These are phyloP conservation scores for Drosophila funebris DNA, from an alignment of 1,140 invertebrate species.

Conservation along the genomic window DNA sequence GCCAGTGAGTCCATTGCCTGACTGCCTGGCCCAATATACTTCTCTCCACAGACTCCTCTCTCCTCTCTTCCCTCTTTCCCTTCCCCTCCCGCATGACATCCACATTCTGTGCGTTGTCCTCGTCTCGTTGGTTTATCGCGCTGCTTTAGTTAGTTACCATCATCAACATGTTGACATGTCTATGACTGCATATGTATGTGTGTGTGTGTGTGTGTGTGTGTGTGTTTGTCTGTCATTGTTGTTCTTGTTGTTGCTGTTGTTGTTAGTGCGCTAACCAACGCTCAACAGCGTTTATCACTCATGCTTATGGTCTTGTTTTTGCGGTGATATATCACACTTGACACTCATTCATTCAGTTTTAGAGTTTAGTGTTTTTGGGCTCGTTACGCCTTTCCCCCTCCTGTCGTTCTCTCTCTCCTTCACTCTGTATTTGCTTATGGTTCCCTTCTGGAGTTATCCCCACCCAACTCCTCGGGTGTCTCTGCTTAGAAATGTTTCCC, in stretches of 20 bases:
- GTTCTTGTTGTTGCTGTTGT: too few species aligned
- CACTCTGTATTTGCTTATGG: neutral
- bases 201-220: slow-evolving; percentile 9
- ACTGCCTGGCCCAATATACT: slow-evolving; percentile 26
- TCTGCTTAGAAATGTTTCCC: neutral
- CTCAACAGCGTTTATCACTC: slow-evolving; percentile 81
- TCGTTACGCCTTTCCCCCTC: slow-evolving; percentile 46
- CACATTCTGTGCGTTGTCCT: slow-evolving; percentile 10
- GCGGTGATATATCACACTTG: slow-evolving; percentile 83
- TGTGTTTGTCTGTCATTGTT: slow-evolving; percentile 36
- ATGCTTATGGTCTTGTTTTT: slow-evolving; percentile 83
- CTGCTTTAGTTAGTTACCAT: slow-evolving; percentile 78
- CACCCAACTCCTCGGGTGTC: neutral
- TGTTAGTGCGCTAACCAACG: slow-evolving; percentile 59
- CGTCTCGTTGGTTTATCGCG: slow-evolving; percentile 42
- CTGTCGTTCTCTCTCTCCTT: neutral
- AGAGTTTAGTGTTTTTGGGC: slow-evolving; percentile 72
- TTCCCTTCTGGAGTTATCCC: neutral
- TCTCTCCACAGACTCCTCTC: too few species aligned
- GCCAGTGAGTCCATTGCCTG: slow-evolving; percentile 37
- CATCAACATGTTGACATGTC: slow-evolving; percentile 82
- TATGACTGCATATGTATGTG: slow-evolving; percentile 60
- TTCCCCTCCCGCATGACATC: neutral
- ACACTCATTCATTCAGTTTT: slow-evolving; percentile 83
- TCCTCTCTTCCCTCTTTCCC: neutral